Evolutionary conservation across 2,888 invertebrate genomes (phyloP), one percentile per base, ranked within the genome.

Genomic region (Hyposoter dolosus): DNA sequence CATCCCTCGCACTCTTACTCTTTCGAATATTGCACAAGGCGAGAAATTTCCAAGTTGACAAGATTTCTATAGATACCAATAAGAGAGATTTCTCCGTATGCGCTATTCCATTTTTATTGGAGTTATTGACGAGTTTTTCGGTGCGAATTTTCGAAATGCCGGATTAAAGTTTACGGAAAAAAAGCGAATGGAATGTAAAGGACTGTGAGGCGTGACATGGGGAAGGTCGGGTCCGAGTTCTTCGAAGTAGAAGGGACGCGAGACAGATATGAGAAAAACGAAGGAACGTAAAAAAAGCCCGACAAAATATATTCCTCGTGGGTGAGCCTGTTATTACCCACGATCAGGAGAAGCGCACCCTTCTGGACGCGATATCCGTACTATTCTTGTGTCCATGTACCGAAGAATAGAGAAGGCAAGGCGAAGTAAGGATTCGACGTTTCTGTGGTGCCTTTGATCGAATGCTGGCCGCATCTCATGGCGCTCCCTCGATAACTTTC

Each of bases 301-400:
- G 32, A 63, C 53, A 68, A 75, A 82, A 82, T 35, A 77, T 82
- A 82, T 66, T 56, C 66, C 68, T 56, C 68, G 66, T 75, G 56
- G 45, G 43, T 68, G 74, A 68, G 81, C 50, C 66, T 66, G 50
- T 65, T 68, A 75, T 66, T 82, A 74, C 47, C 75, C 43, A 53
- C 53, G 68, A 45, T 68, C 75, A 66, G 75, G 32, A 65, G 74
- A 47, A 75, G 74, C 81, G 63, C 45, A 19, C 80, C 47, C 66
- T 75, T 68, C 40, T 66, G 32, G 60, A 60, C 32, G 35, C 81
- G 66, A 82, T 82, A 82, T 75, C 81, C 75, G 66, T 66, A 60
- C 75, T 45, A 68, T 82, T 82, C 68, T 82, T 65, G 63, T 80
- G 63, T 72, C 72, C 78, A 43, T 65, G 75, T 82, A 68, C 68